phyloP scores from a whole-genome alignment of 2,888 invertebrate species.

The Zeuzera pyrina region DNA sequence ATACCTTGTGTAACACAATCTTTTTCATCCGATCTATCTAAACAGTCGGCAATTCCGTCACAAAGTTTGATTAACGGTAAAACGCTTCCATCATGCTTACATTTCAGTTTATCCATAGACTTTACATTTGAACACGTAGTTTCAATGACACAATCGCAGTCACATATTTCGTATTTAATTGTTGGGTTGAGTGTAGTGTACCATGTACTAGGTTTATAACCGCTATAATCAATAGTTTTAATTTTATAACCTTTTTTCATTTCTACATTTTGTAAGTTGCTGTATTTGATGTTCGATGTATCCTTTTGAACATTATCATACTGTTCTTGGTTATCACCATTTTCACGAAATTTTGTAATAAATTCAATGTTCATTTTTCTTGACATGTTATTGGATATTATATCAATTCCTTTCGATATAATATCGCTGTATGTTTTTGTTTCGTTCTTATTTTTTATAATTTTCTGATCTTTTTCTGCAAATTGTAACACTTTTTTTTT shows the following conservation, averaged over 20 bases:
- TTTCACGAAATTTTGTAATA: too few relatives aligned
- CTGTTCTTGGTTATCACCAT: too few relatives aligned
- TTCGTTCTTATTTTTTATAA: neutral
- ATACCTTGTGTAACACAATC: constrained; percentile 39
- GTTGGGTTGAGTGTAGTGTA: too few relatives aligned
- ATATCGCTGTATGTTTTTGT: too few relatives aligned
- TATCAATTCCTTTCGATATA: constrained; percentile 6
- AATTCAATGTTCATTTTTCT: too few relatives aligned
- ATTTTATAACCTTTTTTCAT: too few relatives aligned
- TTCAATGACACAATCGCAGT: constrained; percentile 21
- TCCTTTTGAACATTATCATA: too few relatives aligned
- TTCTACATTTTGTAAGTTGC: too few relatives aligned
- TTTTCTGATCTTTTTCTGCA: neutral
- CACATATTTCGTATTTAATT: constrained; percentile 8
- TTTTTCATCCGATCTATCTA: constrained; percentile 39
- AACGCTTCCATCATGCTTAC: constrained; percentile 23
- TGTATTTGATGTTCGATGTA: too few relatives aligned
- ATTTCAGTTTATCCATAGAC: constrained; percentile 30
- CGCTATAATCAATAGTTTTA: too few relatives aligned
- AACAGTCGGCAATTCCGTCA: constrained; percentile 37
- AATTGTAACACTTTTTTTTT: constrained; percentile 16
- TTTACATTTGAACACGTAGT: constrained; percentile 31
- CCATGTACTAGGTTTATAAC: too few relatives aligned
- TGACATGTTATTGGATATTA: constrained; percentile 5
- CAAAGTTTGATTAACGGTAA: constrained; percentile 37